A percentile compares a stretch with the other conserved stretches of the same genome.
phyloP scores from a whole-genome alignment of 2,113 vertebrate genomes.

The Perca fluviatilis region DNA sequence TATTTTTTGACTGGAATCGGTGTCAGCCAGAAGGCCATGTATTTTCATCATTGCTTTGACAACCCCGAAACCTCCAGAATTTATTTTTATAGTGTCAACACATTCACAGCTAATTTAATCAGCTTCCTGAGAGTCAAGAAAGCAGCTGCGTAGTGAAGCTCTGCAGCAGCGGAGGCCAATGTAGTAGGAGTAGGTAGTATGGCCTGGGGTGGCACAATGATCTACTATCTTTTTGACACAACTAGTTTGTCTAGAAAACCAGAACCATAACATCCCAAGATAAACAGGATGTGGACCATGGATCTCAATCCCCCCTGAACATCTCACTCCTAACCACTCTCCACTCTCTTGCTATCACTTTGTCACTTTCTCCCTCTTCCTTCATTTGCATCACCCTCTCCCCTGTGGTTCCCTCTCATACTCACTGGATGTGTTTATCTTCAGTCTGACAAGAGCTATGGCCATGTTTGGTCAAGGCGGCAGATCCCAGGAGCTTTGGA shows the following conservation, averaged over 20 bases:
- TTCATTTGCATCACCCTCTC: slow-evolving; percentile 50
- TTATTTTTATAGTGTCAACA: slow-evolving; percentile 62
- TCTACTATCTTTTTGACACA: slow-evolving; percentile 7
- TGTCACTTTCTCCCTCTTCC: slow-evolving; percentile 46
- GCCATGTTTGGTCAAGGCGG: slow-evolving; percentile 86
- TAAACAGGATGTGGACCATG: not conserved
- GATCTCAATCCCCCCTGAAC: not conserved
- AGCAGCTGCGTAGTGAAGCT: slow-evolving; percentile 49
- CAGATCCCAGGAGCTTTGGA: slow-evolving; percentile 74
- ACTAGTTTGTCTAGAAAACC: slow-evolving; percentile 13
- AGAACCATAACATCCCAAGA: not conserved
- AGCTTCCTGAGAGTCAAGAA: slow-evolving; percentile 46
- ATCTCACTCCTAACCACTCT: slow-evolving; percentile 16
- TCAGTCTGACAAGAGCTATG: slow-evolving; percentile 78
- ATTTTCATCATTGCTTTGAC: slow-evolving; percentile 32
- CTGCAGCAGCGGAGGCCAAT: slow-evolving; percentile 7
- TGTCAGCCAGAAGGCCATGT: not conserved
- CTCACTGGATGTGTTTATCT: slow-evolving; percentile 78
- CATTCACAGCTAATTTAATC: slow-evolving; percentile 62
- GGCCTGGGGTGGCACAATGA: slow-evolving; percentile 9
- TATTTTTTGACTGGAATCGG: slow-evolving; percentile 1
- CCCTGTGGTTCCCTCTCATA: slow-evolving; percentile 49
- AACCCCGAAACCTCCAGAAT: slow-evolving; percentile 34
- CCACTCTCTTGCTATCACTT: slow-evolving; percentile 28
- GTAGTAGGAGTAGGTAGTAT: slow-evolving; percentile 16